Base-by-base conservation (phyloP, 2,113 vertebrate genomes). In the Rhinopomastus cyanomelas region DNA sequence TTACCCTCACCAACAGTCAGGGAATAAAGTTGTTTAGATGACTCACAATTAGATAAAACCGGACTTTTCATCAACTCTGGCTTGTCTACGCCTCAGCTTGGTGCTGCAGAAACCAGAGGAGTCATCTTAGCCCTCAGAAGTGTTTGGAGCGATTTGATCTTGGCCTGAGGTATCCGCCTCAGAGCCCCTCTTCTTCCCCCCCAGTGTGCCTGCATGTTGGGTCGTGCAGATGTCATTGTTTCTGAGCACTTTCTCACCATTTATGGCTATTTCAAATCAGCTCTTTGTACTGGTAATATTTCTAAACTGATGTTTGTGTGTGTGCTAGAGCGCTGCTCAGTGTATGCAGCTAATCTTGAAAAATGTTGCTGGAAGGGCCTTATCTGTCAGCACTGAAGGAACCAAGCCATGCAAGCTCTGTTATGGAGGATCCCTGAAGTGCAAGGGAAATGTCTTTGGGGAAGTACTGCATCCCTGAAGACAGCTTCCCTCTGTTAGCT, bases 101-200 rank as follows among this genome's bases (percentile, higher is more conserved):
- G 23, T 84, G 44, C 20, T 85, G n/a, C 0, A 0, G 8, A 30
- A 27, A 55, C 15, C 0, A 0, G 32, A 57, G 27, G n/a, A 30
- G 52, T 66, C 42, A n/a, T 67, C 44, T 59, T 37, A 67, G 6
- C 6, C 20, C 29, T 92, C 49, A 48, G 37, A 55, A 59, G 3
- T 9, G 13, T 66, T 64, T 71, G 53, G 17, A 60, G 25, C n/a
- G 61, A 7, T 42, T 49, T 68, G 21, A 14, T 53, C 7, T 68
- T 81, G 34, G 22, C 23, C 25, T 2, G 1, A 59, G 4, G 11
- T 61, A 66, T 32, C 5, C 26, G 6, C 26, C 3, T 81, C 48
- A 17, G 48, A 72, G 17, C 4, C 5, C 53, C n/a, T n/a, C 11
- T 21, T 74, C 85, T 71, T 30, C 18, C 20, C 49, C 32, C 19